phyloP scores from a whole-genome alignment of 2,888 invertebrate species.

The Lobophora halterata region DNA sequence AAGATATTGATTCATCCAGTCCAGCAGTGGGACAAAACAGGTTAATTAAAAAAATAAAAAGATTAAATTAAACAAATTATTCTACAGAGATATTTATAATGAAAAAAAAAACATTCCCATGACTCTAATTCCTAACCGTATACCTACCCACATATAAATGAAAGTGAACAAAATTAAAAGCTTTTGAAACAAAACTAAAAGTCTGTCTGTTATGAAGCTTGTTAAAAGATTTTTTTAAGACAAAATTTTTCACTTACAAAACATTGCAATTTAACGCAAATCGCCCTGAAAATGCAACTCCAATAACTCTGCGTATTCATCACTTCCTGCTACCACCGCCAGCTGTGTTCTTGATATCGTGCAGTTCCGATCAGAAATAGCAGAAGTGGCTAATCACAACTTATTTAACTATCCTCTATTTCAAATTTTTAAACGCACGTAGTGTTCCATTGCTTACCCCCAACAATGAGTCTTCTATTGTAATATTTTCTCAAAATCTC shows the following conservation, averaged over 20 bases:
- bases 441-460: constrained; percentile 53
- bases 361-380: constrained; percentile 66
- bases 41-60: too few species aligned
- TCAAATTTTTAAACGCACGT: constrained; percentile 60
- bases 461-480: constrained; percentile 48
- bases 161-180: too few species aligned
- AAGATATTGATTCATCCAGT: too few species aligned
- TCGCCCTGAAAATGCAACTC: constrained; percentile 48
- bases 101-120: too few species aligned
- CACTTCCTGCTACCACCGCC: constrained; percentile 30
- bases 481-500: constrained; percentile 38
- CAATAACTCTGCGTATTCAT: constrained; percentile 54
- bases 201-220: too few species aligned
- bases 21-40: too few species aligned
- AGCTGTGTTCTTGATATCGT: constrained; percentile 62
- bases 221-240: too few species aligned
- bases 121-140: too few species aligned
- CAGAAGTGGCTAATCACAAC: constrained; percentile 63
- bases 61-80: too few species aligned
- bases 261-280: constrained; percentile 45
- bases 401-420: constrained; percentile 63
- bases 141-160: too few species aligned
- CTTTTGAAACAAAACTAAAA: too few species aligned
- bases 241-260: constrained; percentile 35
- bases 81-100: too few species aligned